A percentile compares a stretch with the other conserved stretches of the same genome.
phyloP scores from a whole-genome alignment of 2,797 vertebrate genomes.

The Kryptolebias ocellatus region DNA sequence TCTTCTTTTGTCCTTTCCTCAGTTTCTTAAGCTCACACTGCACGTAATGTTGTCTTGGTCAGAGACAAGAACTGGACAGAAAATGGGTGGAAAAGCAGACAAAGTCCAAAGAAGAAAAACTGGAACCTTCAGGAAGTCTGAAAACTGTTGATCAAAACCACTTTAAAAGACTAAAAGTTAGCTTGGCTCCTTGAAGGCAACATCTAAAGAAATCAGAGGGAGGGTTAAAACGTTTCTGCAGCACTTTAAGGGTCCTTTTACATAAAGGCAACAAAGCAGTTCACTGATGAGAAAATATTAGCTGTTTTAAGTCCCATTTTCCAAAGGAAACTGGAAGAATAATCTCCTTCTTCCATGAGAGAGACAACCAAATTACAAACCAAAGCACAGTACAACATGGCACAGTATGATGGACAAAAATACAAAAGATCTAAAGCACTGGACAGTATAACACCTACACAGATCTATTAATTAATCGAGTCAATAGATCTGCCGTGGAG shows the following conservation, averaged over 20 bases:
- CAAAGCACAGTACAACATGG: slow-evolving; percentile 58
- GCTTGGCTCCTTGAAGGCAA: background rate
- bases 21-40: too few relatives aligned
- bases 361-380: slow-evolving; percentile 51
- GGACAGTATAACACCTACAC: slow-evolving; percentile 32
- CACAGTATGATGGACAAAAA: slow-evolving; percentile 59
- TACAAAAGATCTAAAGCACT: slow-evolving; percentile 41
- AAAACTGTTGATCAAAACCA: too few relatives aligned
- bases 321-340: slow-evolving; percentile 63
- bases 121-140: too few relatives aligned
- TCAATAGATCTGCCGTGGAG: slow-evolving; percentile 70
- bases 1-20: too few relatives aligned
- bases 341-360: slow-evolving; percentile 27
- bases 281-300: too few relatives aligned
- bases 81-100: too few relatives aligned
- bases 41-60: too few relatives aligned
- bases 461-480: slow-evolving; percentile 69
- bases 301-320: slow-evolving; percentile 55
- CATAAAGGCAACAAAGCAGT: too few relatives aligned
- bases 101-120: too few relatives aligned
- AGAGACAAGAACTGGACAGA: too few relatives aligned
- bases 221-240: background rate
- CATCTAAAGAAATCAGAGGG: background rate
- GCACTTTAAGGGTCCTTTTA: background rate
- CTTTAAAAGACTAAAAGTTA: too few relatives aligned